phyloP scores from a whole-genome alignment of 1,140 invertebrate species.

The Macrobrachium rosenbergii region DNA sequence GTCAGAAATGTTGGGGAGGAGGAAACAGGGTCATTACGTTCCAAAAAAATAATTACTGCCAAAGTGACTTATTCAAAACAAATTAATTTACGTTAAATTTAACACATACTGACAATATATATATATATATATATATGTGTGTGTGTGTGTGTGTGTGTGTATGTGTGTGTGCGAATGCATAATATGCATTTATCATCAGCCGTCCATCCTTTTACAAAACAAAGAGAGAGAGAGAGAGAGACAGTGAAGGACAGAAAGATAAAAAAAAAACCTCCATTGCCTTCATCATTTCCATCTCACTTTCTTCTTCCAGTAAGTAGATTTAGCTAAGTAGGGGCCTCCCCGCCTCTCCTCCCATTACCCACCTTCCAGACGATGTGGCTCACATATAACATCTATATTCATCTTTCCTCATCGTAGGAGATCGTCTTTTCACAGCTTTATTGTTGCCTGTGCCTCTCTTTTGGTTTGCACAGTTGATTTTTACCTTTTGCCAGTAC shows the following conservation, averaged over 20 bases:
- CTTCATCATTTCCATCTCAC: slow-evolving; percentile 5
- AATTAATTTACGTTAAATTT: too few relatives aligned
- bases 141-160: slow-evolving; percentile 1
- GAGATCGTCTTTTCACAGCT: too few relatives aligned
- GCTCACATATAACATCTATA: too few relatives aligned
- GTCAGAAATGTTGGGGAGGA: too few relatives aligned
- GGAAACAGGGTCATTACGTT: too few relatives aligned
- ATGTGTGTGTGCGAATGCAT: slow-evolving; percentile 1
- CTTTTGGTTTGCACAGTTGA: neutral
- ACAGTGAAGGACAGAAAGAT: neutral
- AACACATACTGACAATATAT: too few relatives aligned
- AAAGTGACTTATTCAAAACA: too few relatives aligned
- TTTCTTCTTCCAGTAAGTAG: neutral
- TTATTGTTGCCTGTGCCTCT: neutral
- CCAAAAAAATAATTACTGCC: too few relatives aligned
- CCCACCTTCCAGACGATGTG: too few relatives aligned
- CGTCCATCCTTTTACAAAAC: neutral
- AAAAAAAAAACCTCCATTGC: neutral
- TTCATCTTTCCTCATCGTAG: too few relatives aligned
- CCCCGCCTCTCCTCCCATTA: too few relatives aligned
- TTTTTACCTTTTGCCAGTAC: neutral
- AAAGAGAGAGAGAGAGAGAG: neutral
- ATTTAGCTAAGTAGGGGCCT: too few relatives aligned
- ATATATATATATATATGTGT: slow-evolving; percentile 15
- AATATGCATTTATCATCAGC: neutral